Base-by-base conservation (phyloP, 2,113 vertebrate species). In the Plestiodon gilberti region DNA sequence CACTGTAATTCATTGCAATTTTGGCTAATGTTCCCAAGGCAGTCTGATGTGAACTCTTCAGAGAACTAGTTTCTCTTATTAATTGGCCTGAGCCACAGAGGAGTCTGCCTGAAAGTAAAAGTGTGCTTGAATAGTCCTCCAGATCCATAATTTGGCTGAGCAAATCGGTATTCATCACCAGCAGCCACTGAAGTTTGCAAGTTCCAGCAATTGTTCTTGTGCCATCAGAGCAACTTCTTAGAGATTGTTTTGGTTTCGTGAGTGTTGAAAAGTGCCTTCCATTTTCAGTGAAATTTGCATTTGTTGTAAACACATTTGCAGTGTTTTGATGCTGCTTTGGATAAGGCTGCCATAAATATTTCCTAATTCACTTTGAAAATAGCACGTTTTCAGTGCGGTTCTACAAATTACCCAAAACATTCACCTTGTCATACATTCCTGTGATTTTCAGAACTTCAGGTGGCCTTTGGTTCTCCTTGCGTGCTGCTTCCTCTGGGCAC, bases 1-100 rank as follows among this genome's bases (percentile, higher is more conserved):
- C 88, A 40, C 81, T n/a, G 78, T 33, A 89, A 83, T 87, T 84
- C 81, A 17, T 73, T n/a, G 33, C 79, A 89, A 73, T 80, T 5
- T 55, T 69, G 25, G 48, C n/a, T 20, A 3, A 83, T 22, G 2
- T 70, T 80, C 86, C 84, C 13, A 0, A 17, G 87, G 88, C 28
- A 9, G 0, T 59, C 65, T 76, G 40, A 69, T 69, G 17, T 55
- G 30, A 38, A 65, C 78, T 81, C 75, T 59, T 52, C 70, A 57
- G 86, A 74, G 83, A 1, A 52, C 71, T 43, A 33, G 70, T 3
- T 9, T n/a, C 67, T 84, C 15, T 78, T 62, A 25, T 18, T 55
- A 83, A 18, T 38, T 79, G 87, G 38, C 55, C 22, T 33, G 25
- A 7, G 10, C 22, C 30, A 28, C 17, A n/a, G 33, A 59, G n/a